Base-by-base conservation (phyloP, 2,888 invertebrate species). In the Margaritifera margaritifera region DNA sequence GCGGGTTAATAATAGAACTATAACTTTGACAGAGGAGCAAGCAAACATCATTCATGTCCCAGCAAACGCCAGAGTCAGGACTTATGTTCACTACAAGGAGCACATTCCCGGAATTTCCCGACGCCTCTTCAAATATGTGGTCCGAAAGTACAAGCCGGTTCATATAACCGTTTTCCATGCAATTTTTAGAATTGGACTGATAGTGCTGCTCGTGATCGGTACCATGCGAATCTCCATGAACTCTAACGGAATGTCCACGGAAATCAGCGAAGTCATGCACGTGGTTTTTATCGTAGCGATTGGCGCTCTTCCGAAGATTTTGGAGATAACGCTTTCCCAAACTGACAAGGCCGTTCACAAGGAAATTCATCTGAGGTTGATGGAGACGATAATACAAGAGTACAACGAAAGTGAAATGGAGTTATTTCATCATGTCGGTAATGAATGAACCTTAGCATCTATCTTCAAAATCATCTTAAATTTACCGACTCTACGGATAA, bases 211-310 rank as follows among this genome's bases (percentile, higher is more conserved):
- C 5, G 64, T 73, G 18, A 22, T 24, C 2, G 8, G 63, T 6
- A 61, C 67, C 2, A 59, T 65, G 15, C 59, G 66, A 42, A 53
- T 72, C 6, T 25, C 69, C 8, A 50, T 31, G 4, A 22, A 50
- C n/a, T 59, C 65, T 22, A 50, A 58, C 19, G 67, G 62, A n/a
- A 20, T 62, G 15, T 58, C 27, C 15, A 56, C 60, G 51, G 64
- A 64, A 3, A 64, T 74, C 54, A 59, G 68, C 4, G 74, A 74
- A n/a, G 68, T 74, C 18, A 74, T 74, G 68, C 70, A 74, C 51
- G 74, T 74, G 19, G 51, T 74, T 3, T 74, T 74, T 54, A 68
- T 74, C 20, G 53, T 74, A 20, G 66, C 57, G 6, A 31, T 74
- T 50, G 74, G 74, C 19, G 71, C 74, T 4, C 25, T 74, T 22